A percentile compares a stretch with the other conserved stretches of the same genome.
Evolutionary conservation across 1,140 invertebrate genomes (phyloP).

Genomic region (Brachionus sp.): DNA sequence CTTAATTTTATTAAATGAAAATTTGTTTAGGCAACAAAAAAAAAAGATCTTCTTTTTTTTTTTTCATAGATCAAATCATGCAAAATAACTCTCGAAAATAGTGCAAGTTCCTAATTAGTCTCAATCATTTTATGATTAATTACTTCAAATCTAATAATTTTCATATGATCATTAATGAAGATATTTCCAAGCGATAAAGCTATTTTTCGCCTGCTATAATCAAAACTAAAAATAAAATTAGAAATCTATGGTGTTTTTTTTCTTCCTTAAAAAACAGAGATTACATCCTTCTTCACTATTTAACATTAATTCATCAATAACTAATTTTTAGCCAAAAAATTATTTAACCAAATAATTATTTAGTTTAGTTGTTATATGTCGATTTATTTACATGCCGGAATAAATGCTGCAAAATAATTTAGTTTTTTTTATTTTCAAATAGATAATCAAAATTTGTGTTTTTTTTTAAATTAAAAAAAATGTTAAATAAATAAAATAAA

Average conservation of each 20-base stretch:
- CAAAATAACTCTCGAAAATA: not conserved
- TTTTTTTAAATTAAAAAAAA: not conserved
- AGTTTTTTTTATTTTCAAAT: not conserved
- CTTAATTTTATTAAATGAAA: not conserved
- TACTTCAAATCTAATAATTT: not conserved
- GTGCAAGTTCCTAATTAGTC: not conserved
- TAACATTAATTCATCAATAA: not conserved
- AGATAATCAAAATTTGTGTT: not conserved
- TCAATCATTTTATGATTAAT: not conserved
- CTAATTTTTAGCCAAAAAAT: not conserved
- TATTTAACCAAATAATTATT: not conserved
- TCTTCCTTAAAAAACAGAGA: not conserved
- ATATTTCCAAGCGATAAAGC: not conserved
- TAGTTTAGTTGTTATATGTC: not conserved
- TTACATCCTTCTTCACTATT: not conserved
- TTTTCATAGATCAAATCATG: not conserved
- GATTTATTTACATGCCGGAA: not conserved
- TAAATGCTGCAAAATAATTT: not conserved
- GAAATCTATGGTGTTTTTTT: not conserved
- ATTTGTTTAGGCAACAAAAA: not conserved
- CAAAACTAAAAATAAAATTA: not conserved
- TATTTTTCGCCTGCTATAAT: not conserved
- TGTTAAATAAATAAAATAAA: not conserved
- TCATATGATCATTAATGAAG: constrained; percentile 1
- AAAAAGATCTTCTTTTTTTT: not conserved